Base-by-base conservation (phyloP, 2,797 vertebrate genomes). In the Phalanger gymnotis region DNA sequence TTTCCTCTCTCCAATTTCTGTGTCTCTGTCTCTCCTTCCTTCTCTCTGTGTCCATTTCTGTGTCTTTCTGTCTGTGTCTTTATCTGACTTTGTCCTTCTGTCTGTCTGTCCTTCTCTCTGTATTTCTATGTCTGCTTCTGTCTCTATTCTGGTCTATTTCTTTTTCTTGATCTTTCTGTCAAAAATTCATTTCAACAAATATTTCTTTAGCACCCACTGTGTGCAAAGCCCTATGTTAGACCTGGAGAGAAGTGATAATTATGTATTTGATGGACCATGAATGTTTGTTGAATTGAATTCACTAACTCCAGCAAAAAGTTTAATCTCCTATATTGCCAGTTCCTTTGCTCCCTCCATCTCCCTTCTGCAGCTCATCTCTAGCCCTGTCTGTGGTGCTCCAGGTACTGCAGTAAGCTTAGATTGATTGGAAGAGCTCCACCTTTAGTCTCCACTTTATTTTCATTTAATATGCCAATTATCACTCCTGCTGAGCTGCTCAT, bases 381-480 rank as follows among this genome's bases (percentile, higher is more conserved):
- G 66, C 12, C 53, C 13, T n/a, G 5, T 47, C 47, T 94, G 54
- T 11, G 10, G 25, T 5, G 34, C 40, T 95, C 40, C 90, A 54
- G 47, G 3, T 0, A 0, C 5, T 7, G 28, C 52, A 27, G 0
- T 53, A 13, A 0, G 0, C n/a, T 22, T 73, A 57, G 40, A 90
- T 30, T n/a, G 19, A 30, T 57, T 91, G 4, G 92, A 93, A 25
- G 91, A 90, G 16, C 16, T 91, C 91, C 91, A 2, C 54, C 52
- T 94, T 94, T 87, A 61, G 57, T 61, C 7, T 53, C 87, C 91
- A 54, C 53, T 96, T 97, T 95, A 95, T 93, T 95, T 93, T 96
- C 55, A 52, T 51, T 73, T 54, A 94, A 92, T 94, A 11, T 13
- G 1, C 0, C 91, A 92, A 28, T 95, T 96, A 91, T 30, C n/a